These are phyloP conservation scores for Lampris megalopsis DNA, from an alignment of 2,113 vertebrate genomes.

Conservation along the genomic window DNA sequence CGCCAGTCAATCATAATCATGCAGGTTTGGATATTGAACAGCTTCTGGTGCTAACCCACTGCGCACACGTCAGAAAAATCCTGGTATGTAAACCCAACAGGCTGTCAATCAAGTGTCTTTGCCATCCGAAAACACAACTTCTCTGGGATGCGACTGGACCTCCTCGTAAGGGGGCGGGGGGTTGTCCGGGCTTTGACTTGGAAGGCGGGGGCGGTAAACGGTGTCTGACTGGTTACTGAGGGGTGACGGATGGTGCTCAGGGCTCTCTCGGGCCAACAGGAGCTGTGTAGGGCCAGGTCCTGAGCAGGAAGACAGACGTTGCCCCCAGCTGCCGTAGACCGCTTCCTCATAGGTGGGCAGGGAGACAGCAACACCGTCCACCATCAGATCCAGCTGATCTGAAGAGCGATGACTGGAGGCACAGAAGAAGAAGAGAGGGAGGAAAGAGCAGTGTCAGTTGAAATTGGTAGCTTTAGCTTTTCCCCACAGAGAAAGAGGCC, in stretches of 20 bases:
- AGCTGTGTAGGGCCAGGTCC: constrained; percentile 75
- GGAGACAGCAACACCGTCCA: constrained; percentile 71
- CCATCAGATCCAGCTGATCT: constrained; percentile 82
- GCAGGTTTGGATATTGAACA: not conserved
- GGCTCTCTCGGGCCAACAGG: constrained; percentile 69
- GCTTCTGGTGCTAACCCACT: too few species aligned
- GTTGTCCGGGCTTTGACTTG: constrained; percentile 51
- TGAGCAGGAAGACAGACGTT: constrained; percentile 59
- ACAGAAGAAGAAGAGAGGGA: not conserved
- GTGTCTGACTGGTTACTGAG: constrained; percentile 43
- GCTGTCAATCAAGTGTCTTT: constrained; percentile 70
- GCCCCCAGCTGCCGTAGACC: constrained; percentile 80
- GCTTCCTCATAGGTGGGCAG: constrained; percentile 85
- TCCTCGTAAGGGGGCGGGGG: constrained; percentile 80
- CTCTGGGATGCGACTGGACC: constrained; percentile 48
- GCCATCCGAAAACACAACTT: constrained; percentile 59
- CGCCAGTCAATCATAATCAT: constrained; percentile 12
- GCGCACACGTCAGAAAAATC: not conserved
- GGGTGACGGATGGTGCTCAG: constrained; percentile 32
- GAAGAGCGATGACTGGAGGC: constrained; percentile 73
- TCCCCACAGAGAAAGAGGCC: too few species aligned
- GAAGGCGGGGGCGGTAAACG: constrained; percentile 33
- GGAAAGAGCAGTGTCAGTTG: not conserved
- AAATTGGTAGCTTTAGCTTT: not conserved
- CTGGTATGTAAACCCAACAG: not conserved